Conservation (phyloP, 2,888 invertebrate species). For the Digitonthophagus gazella region DNA sequence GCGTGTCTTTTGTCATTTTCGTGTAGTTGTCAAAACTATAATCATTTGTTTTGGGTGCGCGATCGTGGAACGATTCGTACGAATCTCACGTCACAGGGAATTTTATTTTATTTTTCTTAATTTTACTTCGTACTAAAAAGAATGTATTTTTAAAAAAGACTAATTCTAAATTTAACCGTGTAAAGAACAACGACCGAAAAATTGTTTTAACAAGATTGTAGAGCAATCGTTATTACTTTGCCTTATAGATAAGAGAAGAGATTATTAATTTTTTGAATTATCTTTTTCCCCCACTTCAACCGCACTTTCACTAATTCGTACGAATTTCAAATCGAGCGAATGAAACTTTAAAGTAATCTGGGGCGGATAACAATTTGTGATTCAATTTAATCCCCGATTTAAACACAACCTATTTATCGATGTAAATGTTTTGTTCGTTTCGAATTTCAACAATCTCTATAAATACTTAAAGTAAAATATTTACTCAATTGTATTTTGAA, state of each 20-base stretch:
- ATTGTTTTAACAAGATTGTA: not conserved
- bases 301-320: too few species aligned
- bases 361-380: not conserved
- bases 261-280: not conserved
- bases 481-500: not conserved
- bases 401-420: not conserved
- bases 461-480: not conserved
- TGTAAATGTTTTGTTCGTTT: not conserved
- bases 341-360: not conserved
- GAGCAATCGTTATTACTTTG: not conserved
- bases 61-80: not conserved
- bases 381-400: not conserved
- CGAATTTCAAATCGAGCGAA: not conserved
- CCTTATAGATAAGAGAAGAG: not conserved
- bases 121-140: too few species aligned
- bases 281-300: not conserved
- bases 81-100: conserved; percentile 2
- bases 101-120: not conserved
- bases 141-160: too few species aligned
- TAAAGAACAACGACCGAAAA: too few species aligned
- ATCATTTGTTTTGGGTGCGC: conserved; percentile 25
- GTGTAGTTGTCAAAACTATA: conserved; percentile 21
- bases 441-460: not conserved
- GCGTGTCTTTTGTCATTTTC: conserved; percentile 27
- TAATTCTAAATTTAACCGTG: not conserved